Evolutionary conservation across 2,113 vertebrate species (phyloP).

Genomic region (Gavialis gangeticus): DNA sequence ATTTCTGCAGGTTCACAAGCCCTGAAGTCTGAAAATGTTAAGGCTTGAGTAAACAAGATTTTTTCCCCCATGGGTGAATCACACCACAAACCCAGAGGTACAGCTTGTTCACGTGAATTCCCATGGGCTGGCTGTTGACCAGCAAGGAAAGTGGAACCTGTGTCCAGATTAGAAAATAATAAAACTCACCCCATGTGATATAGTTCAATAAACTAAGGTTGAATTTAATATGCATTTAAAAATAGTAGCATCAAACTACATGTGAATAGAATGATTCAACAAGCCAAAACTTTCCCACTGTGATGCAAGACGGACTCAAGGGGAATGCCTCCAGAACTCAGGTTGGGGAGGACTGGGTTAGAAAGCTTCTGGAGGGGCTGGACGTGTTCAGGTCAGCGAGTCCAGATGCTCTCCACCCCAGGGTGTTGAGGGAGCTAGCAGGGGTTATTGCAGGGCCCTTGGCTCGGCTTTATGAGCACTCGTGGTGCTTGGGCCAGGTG

Average conservation of each 20-base stretch:
- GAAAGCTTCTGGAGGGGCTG: no score
- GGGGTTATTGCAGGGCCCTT: no score
- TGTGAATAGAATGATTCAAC: neutral
- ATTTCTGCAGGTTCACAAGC: neutral
- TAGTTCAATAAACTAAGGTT: neutral
- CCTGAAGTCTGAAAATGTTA: neutral
- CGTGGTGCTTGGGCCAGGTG: no score
- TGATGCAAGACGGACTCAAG: no score
- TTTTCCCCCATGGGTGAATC: neutral
- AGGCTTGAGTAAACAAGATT: neutral
- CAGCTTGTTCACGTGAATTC: neutral
- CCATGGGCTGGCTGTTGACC: neutral
- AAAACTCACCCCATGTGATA: neutral
- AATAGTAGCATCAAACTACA: neutral
- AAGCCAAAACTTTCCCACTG: no score
- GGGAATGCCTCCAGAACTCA: no score
- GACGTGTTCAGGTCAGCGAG: no score
- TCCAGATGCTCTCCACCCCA: no score
- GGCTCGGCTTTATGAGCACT: no score
- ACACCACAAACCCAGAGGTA: neutral
- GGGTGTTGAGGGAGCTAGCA: no score
- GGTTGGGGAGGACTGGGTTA: no score
- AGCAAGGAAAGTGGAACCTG: neutral
- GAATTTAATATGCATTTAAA: neutral
- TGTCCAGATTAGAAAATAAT: rapidly evolving